Percentiles rank a stretch among this genome's conserved stretches.
Evolutionary conservation across 2,797 vertebrate species (phyloP).

Genomic region (Peromyscus aztecus): DNA sequence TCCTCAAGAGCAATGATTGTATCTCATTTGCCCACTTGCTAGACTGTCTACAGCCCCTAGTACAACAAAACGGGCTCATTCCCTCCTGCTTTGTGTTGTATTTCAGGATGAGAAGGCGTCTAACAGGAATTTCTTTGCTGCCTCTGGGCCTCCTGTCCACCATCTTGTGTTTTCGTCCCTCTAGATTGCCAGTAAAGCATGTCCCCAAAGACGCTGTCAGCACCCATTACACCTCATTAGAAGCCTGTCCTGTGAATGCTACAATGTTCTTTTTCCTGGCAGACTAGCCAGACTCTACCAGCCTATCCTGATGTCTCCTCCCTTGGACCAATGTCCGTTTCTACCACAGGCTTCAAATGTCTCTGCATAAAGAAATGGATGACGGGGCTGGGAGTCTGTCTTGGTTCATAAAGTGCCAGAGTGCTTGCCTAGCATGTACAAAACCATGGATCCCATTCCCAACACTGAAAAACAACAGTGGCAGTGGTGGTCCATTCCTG

Average conservation of each 20-base stretch:
- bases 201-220: neutral
- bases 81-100: neutral
- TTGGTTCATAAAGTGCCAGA: neutral
- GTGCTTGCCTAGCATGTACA: neutral
- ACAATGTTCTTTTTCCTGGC: neutral
- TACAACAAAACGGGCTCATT: constrained; percentile 12
- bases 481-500: neutral
- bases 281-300: neutral
- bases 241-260: neutral
- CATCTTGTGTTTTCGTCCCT: neutral
- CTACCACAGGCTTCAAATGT: neutral
- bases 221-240: neutral
- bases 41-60: neutral
- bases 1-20: neutral
- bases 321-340: neutral
- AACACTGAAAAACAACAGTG: neutral
- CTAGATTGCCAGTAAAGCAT: neutral
- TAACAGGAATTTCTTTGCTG: neutral
- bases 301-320: neutral
- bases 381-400: neutral
- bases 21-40: neutral
- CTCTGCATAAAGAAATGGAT: neutral
- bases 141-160: neutral
- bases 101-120: constrained; percentile 3
- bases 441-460: neutral